Base-by-base conservation (phyloP, 2,113 vertebrate genomes). In the Misgurnus anguillicaudatus region DNA sequence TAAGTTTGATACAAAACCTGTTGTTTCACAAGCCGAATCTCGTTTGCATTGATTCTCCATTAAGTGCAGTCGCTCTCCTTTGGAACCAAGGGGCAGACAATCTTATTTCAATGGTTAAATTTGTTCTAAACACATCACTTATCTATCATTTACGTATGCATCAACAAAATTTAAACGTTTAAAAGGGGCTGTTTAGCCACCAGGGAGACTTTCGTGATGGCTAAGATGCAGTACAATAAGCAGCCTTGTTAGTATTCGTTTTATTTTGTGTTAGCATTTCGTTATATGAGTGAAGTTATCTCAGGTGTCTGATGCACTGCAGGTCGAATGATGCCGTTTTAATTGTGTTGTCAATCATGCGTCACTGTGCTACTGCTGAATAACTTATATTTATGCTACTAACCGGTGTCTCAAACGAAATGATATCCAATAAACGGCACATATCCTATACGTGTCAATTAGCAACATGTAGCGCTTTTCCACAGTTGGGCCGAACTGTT, bases 21-120 rank as follows among this genome's bases (percentile, higher is more conserved):
- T 53, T 76, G 57, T 58, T 77, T 39, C 24, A 57, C 48, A 64
- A 72, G 58, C 58, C 24, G 24, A n/a, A 72, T 66, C 47, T 47
- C 38, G 47, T 64, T 71, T 24, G 45, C 38, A 65, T 76, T 64
- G 74, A 76, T 76, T 76, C 74, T 39, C 8, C 57, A 64, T 51
- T 65, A 39, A 64, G 60, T 16, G 17, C 4, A 24, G 72, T 21
- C 38, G 24, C 42, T 65, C 38, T 39, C 61, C 3, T 31, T 64
- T 63, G 74, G 45, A 76, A 64, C 17, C 17, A 51, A 19, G 17
- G 47, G 31, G 6, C 74, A 76, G 64, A 36, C 17, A 63, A 51
- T 75, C 58, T 64, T 38, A 63, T 75, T 75, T 75, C 21, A 74
- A 24, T 19, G n/a, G 58, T 63, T 19, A 7, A 6, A 48, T 75